Conservation (phyloP, 2,888 invertebrate genomes). For the Onthophagus sagittarius region DNA sequence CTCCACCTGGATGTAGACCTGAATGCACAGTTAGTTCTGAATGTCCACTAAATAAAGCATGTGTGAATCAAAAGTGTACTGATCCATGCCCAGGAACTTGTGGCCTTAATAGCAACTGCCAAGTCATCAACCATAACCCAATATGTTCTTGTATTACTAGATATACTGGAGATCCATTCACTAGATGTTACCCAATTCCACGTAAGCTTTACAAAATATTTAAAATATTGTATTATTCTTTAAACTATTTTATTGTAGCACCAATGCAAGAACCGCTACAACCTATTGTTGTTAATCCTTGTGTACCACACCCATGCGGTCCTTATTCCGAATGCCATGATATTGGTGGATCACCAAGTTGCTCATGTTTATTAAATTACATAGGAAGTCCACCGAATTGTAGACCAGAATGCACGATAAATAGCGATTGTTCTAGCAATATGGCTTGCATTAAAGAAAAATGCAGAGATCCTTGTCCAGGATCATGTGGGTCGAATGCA, state of each 20-base stretch:
- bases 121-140: slow-evolving; percentile 56
- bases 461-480: slow-evolving; percentile 72
- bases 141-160: slow-evolving; percentile 63
- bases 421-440: slow-evolving; percentile 66
- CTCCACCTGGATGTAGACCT: slow-evolving; percentile 68
- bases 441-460: slow-evolving; percentile 68
- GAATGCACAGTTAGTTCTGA: slow-evolving; percentile 77
- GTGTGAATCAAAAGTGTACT: slow-evolving; percentile 68
- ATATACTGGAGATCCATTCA: slow-evolving; percentile 64
- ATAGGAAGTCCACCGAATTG: slow-evolving; percentile 72
- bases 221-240: not conserved
- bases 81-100: slow-evolving; percentile 67
- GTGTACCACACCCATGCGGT: slow-evolving; percentile 57
- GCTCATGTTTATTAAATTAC: slow-evolving; percentile 64
- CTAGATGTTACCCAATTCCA: slow-evolving; percentile 50
- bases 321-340: slow-evolving; percentile 57
- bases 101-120: slow-evolving; percentile 57
- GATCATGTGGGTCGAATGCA: slow-evolving; percentile 69
- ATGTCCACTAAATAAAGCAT: slow-evolving; percentile 68
- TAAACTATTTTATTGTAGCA: slow-evolving; percentile 17
- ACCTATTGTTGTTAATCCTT: slow-evolving; percentile 54
- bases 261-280: slow-evolving; percentile 25
- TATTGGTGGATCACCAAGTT: slow-evolving; percentile 53
- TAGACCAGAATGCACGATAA: slow-evolving; percentile 70
- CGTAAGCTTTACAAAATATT: slow-evolving; percentile 38